Evolutionary conservation across 2,888 invertebrate genomes (phyloP).

Genomic region (Odontocolon sp.): DNA sequence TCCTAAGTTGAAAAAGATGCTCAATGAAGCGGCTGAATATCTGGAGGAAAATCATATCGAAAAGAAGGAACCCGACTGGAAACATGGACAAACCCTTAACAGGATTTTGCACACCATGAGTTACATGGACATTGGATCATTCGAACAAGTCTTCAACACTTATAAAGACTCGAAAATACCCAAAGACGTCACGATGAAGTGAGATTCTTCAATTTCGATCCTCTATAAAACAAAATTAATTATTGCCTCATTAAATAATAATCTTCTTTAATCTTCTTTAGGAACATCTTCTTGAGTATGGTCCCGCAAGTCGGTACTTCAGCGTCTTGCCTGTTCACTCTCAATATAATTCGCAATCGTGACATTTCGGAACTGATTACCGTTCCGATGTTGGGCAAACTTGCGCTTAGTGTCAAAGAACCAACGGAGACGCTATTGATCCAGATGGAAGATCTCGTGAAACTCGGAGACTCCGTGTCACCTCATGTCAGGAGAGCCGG

Average conservation of each 20-base stretch:
- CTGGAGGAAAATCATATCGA: slow-evolving; percentile 76
- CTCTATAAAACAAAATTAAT: not conserved
- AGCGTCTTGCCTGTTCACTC: slow-evolving; percentile 78
- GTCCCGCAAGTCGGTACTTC: slow-evolving; percentile 81
- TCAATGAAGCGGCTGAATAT: slow-evolving; percentile 76
- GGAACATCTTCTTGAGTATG: slow-evolving; percentile 79
- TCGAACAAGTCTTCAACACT: slow-evolving; percentile 72
- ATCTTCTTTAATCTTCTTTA: too few relatives aligned
- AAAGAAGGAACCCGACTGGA: slow-evolving; percentile 72
- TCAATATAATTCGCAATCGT: slow-evolving; percentile 76
- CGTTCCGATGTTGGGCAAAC: slow-evolving; percentile 75
- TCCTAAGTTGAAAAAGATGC: slow-evolving; percentile 70
- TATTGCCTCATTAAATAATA: too few relatives aligned
- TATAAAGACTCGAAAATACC: slow-evolving; percentile 61
- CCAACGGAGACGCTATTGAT: slow-evolving; percentile 78
- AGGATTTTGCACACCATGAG: slow-evolving; percentile 73
- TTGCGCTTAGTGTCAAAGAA: slow-evolving; percentile 80
- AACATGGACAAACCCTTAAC: slow-evolving; percentile 76
- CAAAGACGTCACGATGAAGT: slow-evolving; percentile 67
- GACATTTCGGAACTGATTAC: slow-evolving; percentile 69
- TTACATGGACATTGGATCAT: slow-evolving; percentile 71
- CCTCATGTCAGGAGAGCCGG: slow-evolving; percentile 76
- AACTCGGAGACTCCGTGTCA: slow-evolving; percentile 63
- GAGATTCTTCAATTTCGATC: not conserved
- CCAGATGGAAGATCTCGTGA: slow-evolving; percentile 76